Percentiles rank a stretch among this genome's conserved stretches.
These are phyloP conservation scores for Drosophila colorata DNA, from an alignment of 2,888 invertebrate genomes.

Conservation along the genomic window DNA sequence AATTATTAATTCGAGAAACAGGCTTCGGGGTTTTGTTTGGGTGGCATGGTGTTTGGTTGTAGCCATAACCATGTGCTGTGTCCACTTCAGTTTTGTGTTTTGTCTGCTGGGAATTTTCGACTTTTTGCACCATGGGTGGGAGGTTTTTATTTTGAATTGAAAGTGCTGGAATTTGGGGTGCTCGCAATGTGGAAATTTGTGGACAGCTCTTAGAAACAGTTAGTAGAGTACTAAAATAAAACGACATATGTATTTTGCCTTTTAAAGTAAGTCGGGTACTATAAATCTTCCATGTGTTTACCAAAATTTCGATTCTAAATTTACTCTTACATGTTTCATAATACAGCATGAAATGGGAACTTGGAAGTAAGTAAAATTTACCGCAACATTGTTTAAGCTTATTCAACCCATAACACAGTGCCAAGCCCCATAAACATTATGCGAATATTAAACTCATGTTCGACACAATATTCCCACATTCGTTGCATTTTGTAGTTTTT, in stretches of 20 bases:
- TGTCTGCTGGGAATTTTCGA: slow-evolving; percentile 37
- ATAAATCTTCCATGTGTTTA: not conserved
- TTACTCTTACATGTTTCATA: not conserved
- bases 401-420: not conserved
- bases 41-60: slow-evolving; percentile 20
- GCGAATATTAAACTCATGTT: slow-evolving; percentile 37
- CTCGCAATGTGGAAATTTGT: slow-evolving; percentile 1
- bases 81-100: slow-evolving; percentile 52
- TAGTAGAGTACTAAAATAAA: not conserved
- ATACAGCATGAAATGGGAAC: not conserved
- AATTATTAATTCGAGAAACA: slow-evolving; percentile 74
- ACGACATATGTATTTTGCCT: slow-evolving; percentile 13
- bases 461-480: slow-evolving; percentile 74
- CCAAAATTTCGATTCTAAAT: not conserved
- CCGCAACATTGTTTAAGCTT: slow-evolving; percentile 10
- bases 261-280: not conserved
- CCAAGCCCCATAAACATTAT: slow-evolving; percentile 1
- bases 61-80: slow-evolving; percentile 52
- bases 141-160: slow-evolving; percentile 1
- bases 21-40: slow-evolving; percentile 35
- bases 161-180: slow-evolving; percentile 33
- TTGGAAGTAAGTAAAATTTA: slow-evolving; percentile 1
- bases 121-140: slow-evolving; percentile 28
- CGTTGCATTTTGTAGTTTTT: slow-evolving; percentile 40
- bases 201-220: slow-evolving; percentile 1